These are phyloP conservation scores for Samia ricini DNA, from an alignment of 1,140 invertebrate genomes.

Conservation along the genomic window DNA sequence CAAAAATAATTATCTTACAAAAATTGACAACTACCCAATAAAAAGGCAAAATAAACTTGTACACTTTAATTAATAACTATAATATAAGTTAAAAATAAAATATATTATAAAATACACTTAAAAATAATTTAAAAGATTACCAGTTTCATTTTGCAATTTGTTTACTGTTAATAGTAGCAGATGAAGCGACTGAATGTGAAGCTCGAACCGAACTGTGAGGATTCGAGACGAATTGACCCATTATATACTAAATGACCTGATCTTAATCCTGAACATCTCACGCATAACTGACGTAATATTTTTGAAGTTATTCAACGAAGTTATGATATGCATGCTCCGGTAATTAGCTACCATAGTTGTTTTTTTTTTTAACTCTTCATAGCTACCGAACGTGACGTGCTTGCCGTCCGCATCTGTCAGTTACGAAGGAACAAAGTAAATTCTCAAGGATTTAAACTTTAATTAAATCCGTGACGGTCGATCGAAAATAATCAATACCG, in stretches of 20 bases:
- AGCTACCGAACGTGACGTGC: slow-evolving; percentile 27
- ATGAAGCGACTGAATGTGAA: slow-evolving; percentile 37
- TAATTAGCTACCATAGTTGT: slow-evolving; percentile 41
- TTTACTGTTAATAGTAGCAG: not conserved
- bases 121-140: slow-evolving; percentile 38
- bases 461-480: not conserved
- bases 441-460: not conserved
- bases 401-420: slow-evolving; percentile 53
- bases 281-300: slow-evolving; percentile 57
- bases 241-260: slow-evolving; percentile 60
- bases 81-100: not conserved
- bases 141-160: slow-evolving; percentile 61
- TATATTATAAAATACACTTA: slow-evolving; percentile 6
- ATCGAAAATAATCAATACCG: not conserved
- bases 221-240: slow-evolving; percentile 37
- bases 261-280: slow-evolving; percentile 57
- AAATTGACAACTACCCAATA: too few species aligned
- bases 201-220: slow-evolving; percentile 55
- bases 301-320: slow-evolving; percentile 13
- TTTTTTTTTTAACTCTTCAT: slow-evolving; percentile 16
- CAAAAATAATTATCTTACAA: too few species aligned
- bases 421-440: slow-evolving; percentile 10
- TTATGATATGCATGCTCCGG: slow-evolving; percentile 27
- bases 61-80: not conserved
- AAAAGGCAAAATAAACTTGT: too few species aligned